Evolutionary conservation across 1,140 invertebrate species (phyloP).

Genomic region (Phymorhynchus buccinoides): DNA sequence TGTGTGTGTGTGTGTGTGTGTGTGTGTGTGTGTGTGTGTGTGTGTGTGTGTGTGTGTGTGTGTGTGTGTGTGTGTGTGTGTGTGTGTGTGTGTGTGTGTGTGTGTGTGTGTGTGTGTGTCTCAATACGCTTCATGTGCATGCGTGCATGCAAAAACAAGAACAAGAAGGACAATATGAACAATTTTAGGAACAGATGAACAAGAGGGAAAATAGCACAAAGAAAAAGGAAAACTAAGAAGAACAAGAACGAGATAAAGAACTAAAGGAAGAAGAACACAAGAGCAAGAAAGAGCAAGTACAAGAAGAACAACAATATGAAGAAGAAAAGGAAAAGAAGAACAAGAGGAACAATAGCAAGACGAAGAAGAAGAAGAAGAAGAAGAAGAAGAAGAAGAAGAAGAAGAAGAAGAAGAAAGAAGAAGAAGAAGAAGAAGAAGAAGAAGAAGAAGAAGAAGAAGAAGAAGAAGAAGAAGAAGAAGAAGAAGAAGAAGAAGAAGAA

Average conservation of each 20-base stretch:
- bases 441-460: background rate
- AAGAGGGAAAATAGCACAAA: too few relatives aligned
- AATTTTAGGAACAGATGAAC: too few relatives aligned
- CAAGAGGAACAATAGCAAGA: background rate
- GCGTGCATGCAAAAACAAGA: too few relatives aligned
- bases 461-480: background rate
- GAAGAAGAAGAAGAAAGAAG: background rate
- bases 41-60: background rate
- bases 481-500: background rate
- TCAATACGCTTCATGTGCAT: too few relatives aligned
- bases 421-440: background rate
- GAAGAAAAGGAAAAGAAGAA: background rate
- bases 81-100: background rate
- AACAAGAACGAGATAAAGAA: too few relatives aligned
- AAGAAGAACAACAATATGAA: background rate
- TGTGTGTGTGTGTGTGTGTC: background rate
- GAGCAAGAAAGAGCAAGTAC: background rate
- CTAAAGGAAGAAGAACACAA: too few relatives aligned
- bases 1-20: conserved; percentile 13
- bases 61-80: background rate
- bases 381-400: background rate
- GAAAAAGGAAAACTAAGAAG: too few relatives aligned
- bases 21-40: conserved; percentile 17
- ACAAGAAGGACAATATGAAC: too few relatives aligned
- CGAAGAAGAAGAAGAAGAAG: background rate